Conservation (phyloP, 2,113 vertebrate genomes). For the Corvus cornix region DNA sequence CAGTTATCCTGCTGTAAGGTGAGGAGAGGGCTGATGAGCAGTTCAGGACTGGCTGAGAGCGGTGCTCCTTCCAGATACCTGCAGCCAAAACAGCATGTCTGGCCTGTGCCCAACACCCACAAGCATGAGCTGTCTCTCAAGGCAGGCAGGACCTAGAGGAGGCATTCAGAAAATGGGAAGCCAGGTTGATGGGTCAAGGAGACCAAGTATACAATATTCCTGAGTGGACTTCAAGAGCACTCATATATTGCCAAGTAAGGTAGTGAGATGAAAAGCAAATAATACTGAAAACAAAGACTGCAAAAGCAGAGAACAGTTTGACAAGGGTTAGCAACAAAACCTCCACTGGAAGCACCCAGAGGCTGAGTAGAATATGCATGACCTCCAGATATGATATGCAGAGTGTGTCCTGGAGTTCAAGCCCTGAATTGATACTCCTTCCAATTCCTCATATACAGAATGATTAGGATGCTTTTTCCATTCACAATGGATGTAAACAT, state of each 20-base stretch:
- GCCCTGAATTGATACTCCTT: background rate
- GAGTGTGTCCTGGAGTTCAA: background rate
- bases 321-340: background rate
- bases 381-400: background rate
- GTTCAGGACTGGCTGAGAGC: accelerated
- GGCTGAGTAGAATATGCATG: background rate
- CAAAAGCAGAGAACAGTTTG: background rate
- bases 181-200: background rate
- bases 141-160: background rate
- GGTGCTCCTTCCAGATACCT: background rate
- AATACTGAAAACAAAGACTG: background rate
- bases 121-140: background rate
- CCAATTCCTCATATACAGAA: background rate
- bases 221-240: background rate
- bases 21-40: background rate
- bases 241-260: background rate
- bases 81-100: background rate
- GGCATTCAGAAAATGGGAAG: background rate
- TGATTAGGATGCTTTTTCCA: background rate
- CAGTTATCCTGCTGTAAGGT: background rate
- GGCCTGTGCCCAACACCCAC: background rate
- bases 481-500: background rate
- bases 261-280: background rate
- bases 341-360: background rate
- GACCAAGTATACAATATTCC: background rate